Evolutionary conservation across 2,888 invertebrate species (phyloP).

Genomic region (Apodemia duryi): DNA sequence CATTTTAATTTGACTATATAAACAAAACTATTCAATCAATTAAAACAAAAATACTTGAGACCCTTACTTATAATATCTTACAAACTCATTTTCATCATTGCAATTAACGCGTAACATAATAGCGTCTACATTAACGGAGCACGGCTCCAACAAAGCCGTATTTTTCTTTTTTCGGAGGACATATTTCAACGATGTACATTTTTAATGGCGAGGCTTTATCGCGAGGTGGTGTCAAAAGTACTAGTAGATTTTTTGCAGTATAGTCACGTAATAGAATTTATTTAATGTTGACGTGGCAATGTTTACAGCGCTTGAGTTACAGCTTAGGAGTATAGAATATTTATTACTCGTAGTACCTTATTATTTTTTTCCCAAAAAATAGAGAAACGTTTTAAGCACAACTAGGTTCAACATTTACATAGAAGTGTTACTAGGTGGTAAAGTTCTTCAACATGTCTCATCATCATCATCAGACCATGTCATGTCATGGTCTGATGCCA

Average conservation of each 20-base stretch:
- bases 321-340: neutral
- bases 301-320: neutral
- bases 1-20: neutral
- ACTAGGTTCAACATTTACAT: no score
- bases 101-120: constrained; percentile 11
- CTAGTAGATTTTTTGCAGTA: neutral
- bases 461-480: no score
- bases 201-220: constrained; percentile 8
- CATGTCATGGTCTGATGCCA: no score
- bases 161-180: constrained; percentile 1
- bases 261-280: neutral
- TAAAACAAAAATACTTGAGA: neutral
- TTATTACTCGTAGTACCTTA: neutral
- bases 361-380: neutral
- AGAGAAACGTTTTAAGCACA: no score
- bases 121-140: constrained; percentile 9
- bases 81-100: constrained; percentile 7
- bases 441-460: no score
- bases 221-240: constrained; percentile 8
- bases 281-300: neutral
- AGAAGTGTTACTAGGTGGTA: no score
- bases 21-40: neutral
- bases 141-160: constrained; percentile 4
- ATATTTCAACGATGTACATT: constrained; percentile 11
- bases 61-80: neutral